Evolutionary conservation across 2,113 vertebrate species (phyloP).

Genomic region (Ictidomys tridecemlineatus): DNA sequence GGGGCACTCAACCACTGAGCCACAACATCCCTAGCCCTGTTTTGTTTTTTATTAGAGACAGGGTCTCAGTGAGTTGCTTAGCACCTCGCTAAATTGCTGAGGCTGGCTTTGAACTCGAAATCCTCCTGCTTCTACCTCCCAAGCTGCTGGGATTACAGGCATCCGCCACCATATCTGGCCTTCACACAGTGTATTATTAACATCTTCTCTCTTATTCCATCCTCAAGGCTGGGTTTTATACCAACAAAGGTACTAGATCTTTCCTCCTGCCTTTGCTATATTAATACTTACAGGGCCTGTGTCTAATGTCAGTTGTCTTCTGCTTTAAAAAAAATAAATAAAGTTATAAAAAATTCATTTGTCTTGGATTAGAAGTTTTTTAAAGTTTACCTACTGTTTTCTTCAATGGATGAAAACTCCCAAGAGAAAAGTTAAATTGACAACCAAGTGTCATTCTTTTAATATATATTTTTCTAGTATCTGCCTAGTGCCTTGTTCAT

Average conservation of each 20-base stretch:
- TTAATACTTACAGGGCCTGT: background rate
- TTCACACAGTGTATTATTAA: background rate
- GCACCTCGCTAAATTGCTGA: too few relatives aligned
- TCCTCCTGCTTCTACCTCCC: too few relatives aligned
- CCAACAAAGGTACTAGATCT: background rate
- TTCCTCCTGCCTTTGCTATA: background rate
- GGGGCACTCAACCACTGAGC: too few relatives aligned
- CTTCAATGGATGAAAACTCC: background rate
- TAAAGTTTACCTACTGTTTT: constrained; percentile 4
- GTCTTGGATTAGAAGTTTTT: background rate
- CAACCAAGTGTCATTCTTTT: background rate
- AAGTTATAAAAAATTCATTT: background rate
- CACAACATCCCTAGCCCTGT: too few relatives aligned
- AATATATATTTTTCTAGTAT: background rate
- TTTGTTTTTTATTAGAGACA: too few relatives aligned
- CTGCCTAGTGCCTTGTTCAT: background rate
- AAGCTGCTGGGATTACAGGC: too few relatives aligned
- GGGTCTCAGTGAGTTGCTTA: too few relatives aligned
- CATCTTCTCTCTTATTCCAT: background rate
- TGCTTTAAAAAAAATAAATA: background rate
- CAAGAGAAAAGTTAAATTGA: background rate
- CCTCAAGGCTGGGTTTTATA: background rate
- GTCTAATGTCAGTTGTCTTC: background rate
- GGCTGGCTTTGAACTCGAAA: too few relatives aligned
- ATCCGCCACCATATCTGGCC: too few relatives aligned